phyloP scores from a whole-genome alignment of 1,140 invertebrate species.

The Drosophila biarmipes region DNA sequence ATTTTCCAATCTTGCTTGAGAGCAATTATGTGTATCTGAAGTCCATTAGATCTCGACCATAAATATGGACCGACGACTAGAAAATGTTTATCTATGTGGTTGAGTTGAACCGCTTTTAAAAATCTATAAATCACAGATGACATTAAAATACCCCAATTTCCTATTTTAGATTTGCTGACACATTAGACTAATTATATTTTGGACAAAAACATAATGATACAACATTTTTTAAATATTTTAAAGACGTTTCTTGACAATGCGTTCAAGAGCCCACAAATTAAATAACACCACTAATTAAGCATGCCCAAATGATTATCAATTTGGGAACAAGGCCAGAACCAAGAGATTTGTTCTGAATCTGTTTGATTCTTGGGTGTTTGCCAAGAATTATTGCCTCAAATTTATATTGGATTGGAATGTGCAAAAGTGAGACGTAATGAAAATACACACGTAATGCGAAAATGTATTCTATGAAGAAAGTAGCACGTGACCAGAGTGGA shows the following conservation, averaged over 20 bases:
- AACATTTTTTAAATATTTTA: constrained; percentile 28
- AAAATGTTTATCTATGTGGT: not conserved
- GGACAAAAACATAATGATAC: constrained; percentile 1
- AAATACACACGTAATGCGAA: not conserved
- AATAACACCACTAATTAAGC: constrained; percentile 47
- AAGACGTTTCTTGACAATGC: not conserved
- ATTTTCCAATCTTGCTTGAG: not conserved
- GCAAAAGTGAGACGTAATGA: constrained; percentile 1
- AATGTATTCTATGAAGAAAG: constrained; percentile 3
- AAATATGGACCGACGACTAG: not conserved
- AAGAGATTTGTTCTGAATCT: constrained; percentile 27
- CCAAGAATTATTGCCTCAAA: constrained; percentile 29
- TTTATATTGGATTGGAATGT: constrained; percentile 16
- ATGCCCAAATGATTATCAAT: constrained; percentile 32
- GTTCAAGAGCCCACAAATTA: constrained; percentile 2
- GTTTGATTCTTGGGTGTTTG: constrained; percentile 24
- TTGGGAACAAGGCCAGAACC: constrained; percentile 39
- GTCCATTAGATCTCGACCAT: not conserved
- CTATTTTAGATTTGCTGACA: not conserved
- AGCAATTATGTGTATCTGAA: not conserved
- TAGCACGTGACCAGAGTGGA: constrained; percentile 12
- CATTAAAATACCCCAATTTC: not conserved
- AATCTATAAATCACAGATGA: not conserved
- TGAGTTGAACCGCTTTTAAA: not conserved
- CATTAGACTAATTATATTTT: not conserved